Conservation (phyloP, 1,140 invertebrate species). For the Hycleus phaleratus region DNA sequence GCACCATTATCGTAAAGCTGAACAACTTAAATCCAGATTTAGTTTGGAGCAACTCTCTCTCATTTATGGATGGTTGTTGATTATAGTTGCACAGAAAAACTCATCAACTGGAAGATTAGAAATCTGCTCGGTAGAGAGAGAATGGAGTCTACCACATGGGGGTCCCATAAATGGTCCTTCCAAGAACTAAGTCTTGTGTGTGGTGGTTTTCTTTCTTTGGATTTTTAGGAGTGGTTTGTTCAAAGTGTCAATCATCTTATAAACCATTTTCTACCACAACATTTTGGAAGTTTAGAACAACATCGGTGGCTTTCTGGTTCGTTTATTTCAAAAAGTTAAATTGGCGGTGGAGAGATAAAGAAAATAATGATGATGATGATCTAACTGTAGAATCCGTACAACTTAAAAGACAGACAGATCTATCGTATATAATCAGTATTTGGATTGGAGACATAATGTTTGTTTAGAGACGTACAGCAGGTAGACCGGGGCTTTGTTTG, state of each 20-base stretch:
- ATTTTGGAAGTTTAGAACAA: too few relatives aligned
- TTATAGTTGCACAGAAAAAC: too few relatives aligned
- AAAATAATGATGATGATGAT: not conserved
- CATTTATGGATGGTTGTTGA: too few relatives aligned
- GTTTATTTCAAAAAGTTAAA: conserved; percentile 1
- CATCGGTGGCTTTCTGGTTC: not conserved
- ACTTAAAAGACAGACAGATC: not conserved
- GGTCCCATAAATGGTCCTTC: conserved; percentile 9
- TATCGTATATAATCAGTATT: conserved; percentile 10
- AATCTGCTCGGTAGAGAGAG: conserved; percentile 1
- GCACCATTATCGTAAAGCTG: too few relatives aligned
- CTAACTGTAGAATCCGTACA: too few relatives aligned
- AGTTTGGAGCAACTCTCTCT: too few relatives aligned
- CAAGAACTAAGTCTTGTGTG: not conserved
- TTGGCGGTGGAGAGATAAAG: conserved; percentile 5
- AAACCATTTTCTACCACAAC: too few relatives aligned
- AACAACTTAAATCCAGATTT: too few relatives aligned
- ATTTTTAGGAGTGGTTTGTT: conserved; percentile 4
- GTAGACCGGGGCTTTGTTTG: conserved; percentile 17
- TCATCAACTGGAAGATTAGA: not conserved
- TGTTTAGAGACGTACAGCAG: conserved; percentile 11
- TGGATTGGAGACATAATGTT: conserved; percentile 1
- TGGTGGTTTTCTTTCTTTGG: not conserved
- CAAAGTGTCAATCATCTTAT: conserved; percentile 6
- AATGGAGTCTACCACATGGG: conserved; percentile 8